Evolutionary conservation across 2,888 invertebrate genomes (phyloP), one percentile per base, ranked within the genome.

Genomic region (Drosophila putrida): DNA sequence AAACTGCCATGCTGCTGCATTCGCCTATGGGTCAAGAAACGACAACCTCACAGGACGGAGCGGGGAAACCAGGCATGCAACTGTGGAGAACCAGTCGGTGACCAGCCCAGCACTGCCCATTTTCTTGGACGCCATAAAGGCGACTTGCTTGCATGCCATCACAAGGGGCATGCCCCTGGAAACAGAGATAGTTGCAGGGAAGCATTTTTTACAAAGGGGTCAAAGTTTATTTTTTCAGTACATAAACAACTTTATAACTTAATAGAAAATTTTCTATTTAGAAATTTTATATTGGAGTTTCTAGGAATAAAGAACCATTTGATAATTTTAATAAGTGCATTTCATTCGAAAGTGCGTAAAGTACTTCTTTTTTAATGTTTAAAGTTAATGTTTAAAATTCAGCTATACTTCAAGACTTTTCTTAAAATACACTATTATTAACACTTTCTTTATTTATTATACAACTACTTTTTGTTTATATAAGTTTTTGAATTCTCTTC

Each of bases 21-120:
- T 77, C 64, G 57, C 75, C 75, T 76, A 74, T 78, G 78, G 78
- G 76, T 76, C 78, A 76, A 70, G 70, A 74, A 70, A 76, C 78
- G 70, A 50, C 67, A 57, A 62, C 46, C 58, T 35, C 47, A 47
- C 35, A 27, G 57, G 8, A 28, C 20, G 64, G 15, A 8, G 47
- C 33, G 9, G 31, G 58, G 54, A 41, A 25, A 35, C 2, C 41
- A 8, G 28, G 15, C 28, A 15, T 28, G 25, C 13, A 27, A 15
- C 35, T 13, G 38, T 33, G 46, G 59, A 67, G 65, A 63, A 76
- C 63, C 62, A 74, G 78, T 77, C 78, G 35, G 49, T 15, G 44
- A 28, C 38, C 64, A 58, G 58, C 58, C 66, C 76, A 75, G 75
- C 74, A 76, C 78, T 74, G 68, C 83, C 88, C 83, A 76, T 76